Percentiles rank a stretch among this genome's conserved stretches.
phyloP scores from a whole-genome alignment of 2,797 vertebrate species.

The Sardinella longiceps region DNA sequence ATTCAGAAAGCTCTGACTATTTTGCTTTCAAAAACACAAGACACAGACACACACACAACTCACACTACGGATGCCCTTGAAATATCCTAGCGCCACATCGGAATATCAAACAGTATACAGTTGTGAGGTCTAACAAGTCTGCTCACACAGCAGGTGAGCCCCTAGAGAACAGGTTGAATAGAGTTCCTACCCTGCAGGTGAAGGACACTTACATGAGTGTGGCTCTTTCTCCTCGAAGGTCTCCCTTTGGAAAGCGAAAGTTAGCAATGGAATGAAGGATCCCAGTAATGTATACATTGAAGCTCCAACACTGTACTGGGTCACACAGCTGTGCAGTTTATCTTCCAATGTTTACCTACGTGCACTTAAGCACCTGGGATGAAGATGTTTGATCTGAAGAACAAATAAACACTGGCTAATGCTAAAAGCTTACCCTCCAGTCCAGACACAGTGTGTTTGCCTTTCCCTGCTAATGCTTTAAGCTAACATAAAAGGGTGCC shows the following conservation, averaged over 20 bases:
- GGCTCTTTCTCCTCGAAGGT: slow-evolving; percentile 50
- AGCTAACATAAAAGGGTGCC: neutral
- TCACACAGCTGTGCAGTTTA: neutral
- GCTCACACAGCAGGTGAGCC: neutral
- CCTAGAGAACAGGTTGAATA: neutral
- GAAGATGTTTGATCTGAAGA: neutral
- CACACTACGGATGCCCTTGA: neutral
- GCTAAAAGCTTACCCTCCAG: neutral
- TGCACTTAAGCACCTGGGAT: neutral
- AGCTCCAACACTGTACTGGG: neutral
- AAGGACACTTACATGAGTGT: slow-evolving; percentile 65
- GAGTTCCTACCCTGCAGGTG: neutral
- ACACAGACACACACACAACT: neutral
- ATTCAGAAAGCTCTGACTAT: too few relatives aligned
- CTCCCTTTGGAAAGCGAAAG: slow-evolving; percentile 65
- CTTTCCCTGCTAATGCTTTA: neutral
- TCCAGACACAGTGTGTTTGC: neutral
- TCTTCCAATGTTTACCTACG: neutral
- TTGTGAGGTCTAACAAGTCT: neutral
- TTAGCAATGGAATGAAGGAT: slow-evolving; percentile 65
- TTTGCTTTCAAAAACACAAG: neutral
- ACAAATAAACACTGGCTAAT: slow-evolving; percentile 10
- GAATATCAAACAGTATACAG: neutral
- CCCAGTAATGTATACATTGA: slow-evolving; percentile 65
- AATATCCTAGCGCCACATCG: neutral